A percentile compares a stretch with the other conserved stretches of the same genome.
phyloP scores from a whole-genome alignment of 2,797 vertebrate genomes.

The Leucoraja ocellata region DNA sequence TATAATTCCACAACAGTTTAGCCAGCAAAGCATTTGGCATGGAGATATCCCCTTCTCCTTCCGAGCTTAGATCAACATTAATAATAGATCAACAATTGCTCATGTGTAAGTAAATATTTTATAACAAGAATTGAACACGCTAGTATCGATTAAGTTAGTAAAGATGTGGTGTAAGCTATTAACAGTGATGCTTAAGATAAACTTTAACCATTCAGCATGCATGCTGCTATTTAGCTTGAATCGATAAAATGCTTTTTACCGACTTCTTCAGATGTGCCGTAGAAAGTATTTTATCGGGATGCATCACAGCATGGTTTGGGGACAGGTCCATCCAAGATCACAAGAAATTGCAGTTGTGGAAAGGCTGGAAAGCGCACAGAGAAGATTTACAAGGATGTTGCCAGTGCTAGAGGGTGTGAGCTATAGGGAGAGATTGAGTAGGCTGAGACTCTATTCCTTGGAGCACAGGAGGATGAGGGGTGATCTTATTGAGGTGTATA shows the following conservation, averaged over 20 bases:
- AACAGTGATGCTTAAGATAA: constrained; percentile 3
- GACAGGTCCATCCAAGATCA: no score
- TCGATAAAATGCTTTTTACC: not conserved
- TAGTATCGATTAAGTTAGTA: constrained; percentile 31
- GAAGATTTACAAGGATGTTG: no score
- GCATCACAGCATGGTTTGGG: no score
- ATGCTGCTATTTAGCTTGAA: not conserved
- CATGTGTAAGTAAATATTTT: constrained; percentile 35
- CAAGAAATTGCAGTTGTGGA: no score
- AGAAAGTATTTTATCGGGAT: no score
- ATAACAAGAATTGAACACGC: constrained; percentile 27
- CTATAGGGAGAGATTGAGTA: no score
- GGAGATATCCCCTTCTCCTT: constrained; percentile 21
- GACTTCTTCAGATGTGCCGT: no score
- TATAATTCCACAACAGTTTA: constrained; percentile 32
- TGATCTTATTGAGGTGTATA: no score
- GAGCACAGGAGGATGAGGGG: no score
- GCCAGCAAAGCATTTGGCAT: constrained; percentile 17
- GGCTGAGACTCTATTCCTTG: no score
- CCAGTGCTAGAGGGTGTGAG: no score
- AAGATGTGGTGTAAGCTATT: constrained; percentile 16
- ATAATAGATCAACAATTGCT: constrained; percentile 24
- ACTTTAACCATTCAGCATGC: constrained; percentile 8
- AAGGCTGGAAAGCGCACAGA: no score
- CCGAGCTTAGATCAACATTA: constrained; percentile 4